These are phyloP conservation scores for Catajapyx aquilonaris DNA, from an alignment of 1,140 invertebrate species.

Conservation along the genomic window DNA sequence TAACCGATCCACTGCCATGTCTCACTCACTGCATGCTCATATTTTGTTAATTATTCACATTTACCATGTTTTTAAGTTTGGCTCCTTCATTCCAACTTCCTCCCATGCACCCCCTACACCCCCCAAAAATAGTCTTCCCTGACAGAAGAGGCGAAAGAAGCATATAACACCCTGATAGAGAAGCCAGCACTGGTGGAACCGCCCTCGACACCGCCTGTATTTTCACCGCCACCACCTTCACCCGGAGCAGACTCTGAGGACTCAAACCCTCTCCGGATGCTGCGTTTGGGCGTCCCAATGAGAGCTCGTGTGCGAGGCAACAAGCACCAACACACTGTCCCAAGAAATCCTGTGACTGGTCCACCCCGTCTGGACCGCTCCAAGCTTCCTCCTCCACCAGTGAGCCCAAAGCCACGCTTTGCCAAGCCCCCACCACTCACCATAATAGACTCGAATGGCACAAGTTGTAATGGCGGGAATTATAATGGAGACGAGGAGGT, in stretches of 20 bases:
- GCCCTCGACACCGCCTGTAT: conserved; percentile 5
- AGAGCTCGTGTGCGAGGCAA: conserved; percentile 33
- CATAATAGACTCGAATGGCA: too few species aligned
- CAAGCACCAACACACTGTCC: conserved; percentile 28
- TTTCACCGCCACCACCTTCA: conserved; percentile 7
- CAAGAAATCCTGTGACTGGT: too few species aligned
- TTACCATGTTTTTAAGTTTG: conserved; percentile 9
- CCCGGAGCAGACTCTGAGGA: conserved; percentile 27
- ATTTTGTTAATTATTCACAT: too few species aligned
- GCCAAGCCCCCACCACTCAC: too few species aligned
- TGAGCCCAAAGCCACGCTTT: too few species aligned
- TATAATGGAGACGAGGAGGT: conserved; percentile 18
- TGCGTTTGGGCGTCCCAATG: conserved; percentile 39
- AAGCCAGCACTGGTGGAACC: conserved; percentile 27
- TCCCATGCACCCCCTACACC: conserved; percentile 10
- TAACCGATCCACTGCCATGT: too few species aligned
- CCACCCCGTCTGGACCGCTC: too few species aligned
- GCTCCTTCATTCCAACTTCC: conserved; percentile 12
- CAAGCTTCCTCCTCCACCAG: too few species aligned
- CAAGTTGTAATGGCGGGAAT: not conserved
- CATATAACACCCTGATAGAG: conserved; percentile 78
- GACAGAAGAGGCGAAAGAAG: conserved; percentile 49
- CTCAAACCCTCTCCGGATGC: conserved; percentile 47
- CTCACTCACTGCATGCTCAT: too few species aligned
- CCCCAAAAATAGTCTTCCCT: conserved; percentile 21